Evolutionary conservation across 2,113 vertebrate species (phyloP).

Genomic region (Cyphomyrus discorhynchus): DNA sequence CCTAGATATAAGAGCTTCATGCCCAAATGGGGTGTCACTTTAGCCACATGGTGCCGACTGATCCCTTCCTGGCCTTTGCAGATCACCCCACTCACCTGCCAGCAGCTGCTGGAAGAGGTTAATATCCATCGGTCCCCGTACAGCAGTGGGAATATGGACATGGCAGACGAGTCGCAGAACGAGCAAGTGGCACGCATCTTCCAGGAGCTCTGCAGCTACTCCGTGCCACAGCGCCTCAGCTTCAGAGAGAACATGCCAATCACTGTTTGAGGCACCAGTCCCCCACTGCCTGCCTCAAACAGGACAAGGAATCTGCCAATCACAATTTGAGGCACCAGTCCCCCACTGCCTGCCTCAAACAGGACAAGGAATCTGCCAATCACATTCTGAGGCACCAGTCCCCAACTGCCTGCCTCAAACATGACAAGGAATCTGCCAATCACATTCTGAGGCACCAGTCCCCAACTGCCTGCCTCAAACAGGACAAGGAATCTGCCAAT

Average conservation of each 20-base stretch:
- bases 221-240: constrained; percentile 64
- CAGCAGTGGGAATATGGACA: constrained; percentile 49
- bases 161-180: constrained; percentile 48
- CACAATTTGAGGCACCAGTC: not conserved
- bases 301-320: not conserved
- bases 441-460: not conserved
- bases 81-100: constrained; percentile 62
- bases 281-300: not conserved
- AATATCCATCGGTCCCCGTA: constrained; percentile 53
- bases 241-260: constrained; percentile 87
- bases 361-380: not conserved
- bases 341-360: not conserved
- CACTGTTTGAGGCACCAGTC: constrained; percentile 48
- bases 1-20: not conserved
- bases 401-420: not conserved
- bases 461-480: not conserved
- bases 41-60: not conserved
- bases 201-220: constrained; percentile 65
- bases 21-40: not conserved
- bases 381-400: not conserved
- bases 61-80: constrained; percentile 24
- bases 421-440: not conserved
- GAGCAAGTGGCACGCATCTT: constrained; percentile 67
- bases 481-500: constrained; percentile 74
- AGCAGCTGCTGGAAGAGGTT: constrained; percentile 60